Evolutionary conservation across 2,113 vertebrate species (phyloP), one percentile per base, ranked within the genome.

Genomic region (Notothenia coriiceps): DNA sequence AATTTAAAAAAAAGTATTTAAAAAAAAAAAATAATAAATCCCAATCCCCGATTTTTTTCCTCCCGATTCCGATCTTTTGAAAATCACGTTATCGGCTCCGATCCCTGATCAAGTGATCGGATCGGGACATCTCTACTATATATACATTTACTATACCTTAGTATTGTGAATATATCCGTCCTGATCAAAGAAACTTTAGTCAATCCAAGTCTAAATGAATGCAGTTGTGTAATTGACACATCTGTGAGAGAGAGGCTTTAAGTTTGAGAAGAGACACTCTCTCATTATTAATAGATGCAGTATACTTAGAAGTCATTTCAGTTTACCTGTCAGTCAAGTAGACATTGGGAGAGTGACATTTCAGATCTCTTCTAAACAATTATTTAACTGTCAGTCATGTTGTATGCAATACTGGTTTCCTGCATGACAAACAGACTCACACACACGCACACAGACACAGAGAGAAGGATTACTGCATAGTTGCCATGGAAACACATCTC

Each of bases 401-500:
- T 56, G 4, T 55, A 20, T 35, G 13, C 51, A 49, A 49, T 40
- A 40, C 18, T 56, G 33, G 22, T 67, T 44, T 75, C 7, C 1
- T 64, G 62, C 44, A 15, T 47, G 44, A 64, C 62, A 47, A 15
- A 47, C 46, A 43, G 33, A 60, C 57, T 8, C 50, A 54, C 52
- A 54, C 52, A 25, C n/a, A 35, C 46, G 11, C 46, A 47, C 46
- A 47, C 46, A 55, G 59, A 71, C 63, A 57, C 50, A 33, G 60
- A 40, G 0, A 82, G 55, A 70, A 81, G 63, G 65, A 69, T 86
- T 65, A 43, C 52, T 78, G 62, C 80, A 78, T 43, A 61, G 87
- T 92, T 90, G 64, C 88, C 70, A 92, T 92, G 74, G 85, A 88
- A 89, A 87, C 89, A 83, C 62, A 80, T 83, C 51, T 87, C 18